These are phyloP conservation scores for Theonella swinhoei DNA, from an alignment of 37 sponge, comb jelly and placozoan genomes.

Conservation along the genomic window DNA sequence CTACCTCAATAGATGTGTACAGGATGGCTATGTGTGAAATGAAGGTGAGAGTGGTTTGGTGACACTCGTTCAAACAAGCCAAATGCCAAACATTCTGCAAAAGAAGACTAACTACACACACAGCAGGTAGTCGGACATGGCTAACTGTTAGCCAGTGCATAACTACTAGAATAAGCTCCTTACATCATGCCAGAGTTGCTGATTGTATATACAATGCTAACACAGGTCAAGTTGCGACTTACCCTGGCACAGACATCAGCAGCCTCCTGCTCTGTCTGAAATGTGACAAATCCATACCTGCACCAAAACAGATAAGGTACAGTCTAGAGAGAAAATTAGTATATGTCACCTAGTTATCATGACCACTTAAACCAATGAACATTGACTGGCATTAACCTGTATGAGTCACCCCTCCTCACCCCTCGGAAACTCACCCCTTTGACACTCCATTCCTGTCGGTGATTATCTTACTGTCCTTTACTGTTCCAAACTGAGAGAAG, in stretches of 20 bases:
- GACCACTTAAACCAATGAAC: neutral
- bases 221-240: neutral
- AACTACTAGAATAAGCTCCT: no score
- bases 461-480: conserved; percentile 84
- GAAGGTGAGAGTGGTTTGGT: no score
- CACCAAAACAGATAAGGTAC: neutral
- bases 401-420: neutral
- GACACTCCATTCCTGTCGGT: conserved; percentile 81
- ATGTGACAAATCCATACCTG: conserved; percentile 91
- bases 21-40: no score
- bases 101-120: no score
- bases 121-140: no score
- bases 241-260: conserved; percentile 61
- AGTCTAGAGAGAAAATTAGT: neutral
- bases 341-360: neutral
- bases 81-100: no score
- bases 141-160: no score
- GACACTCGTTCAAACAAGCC: no score
- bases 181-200: no score
- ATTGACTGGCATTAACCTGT: neutral
- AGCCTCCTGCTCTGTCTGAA: conserved; percentile 73
- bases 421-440: conserved; percentile 64
- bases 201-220: no score
- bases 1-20: no score
- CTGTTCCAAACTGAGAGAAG: conserved; percentile 73